phyloP scores from a whole-genome alignment of 2,797 vertebrate species.

The Eupleurogrammus muticus region DNA sequence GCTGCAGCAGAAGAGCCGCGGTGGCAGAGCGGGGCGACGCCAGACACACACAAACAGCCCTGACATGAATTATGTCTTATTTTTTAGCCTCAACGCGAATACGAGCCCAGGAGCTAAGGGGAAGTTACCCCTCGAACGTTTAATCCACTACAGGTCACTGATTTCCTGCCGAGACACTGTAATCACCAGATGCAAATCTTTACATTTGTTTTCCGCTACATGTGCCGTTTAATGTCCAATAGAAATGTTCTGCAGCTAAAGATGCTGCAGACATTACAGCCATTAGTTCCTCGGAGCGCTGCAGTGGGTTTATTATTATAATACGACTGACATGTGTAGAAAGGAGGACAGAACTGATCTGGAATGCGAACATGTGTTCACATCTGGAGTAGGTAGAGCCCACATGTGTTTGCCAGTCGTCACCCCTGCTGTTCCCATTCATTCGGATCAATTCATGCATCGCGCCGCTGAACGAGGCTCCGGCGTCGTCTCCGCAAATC shows the following conservation, averaged over 20 bases:
- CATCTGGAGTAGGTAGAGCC: no score
- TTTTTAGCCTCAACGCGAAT: slow-evolving; percentile 19
- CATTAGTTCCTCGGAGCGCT: background rate
- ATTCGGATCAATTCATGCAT: no score
- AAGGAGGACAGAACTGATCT: no score
- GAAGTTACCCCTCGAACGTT: slow-evolving; percentile 29
- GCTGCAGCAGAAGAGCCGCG: slow-evolving; percentile 33
- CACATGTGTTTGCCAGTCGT: no score
- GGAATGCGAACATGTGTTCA: no score
- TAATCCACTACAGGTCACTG: slow-evolving; percentile 63
- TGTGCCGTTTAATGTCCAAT: slow-evolving; percentile 7
- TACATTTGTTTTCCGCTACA: slow-evolving; percentile 48
- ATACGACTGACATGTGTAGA: no score
- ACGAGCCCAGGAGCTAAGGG: slow-evolving; percentile 54
- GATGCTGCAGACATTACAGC: background rate
- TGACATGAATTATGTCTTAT: slow-evolving; percentile 52
- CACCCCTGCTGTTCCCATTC: no score
- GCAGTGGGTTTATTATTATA: background rate
- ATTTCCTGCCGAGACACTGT: slow-evolving; percentile 25
- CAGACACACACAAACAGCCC: slow-evolving; percentile 28
- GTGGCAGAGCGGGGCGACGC: slow-evolving; percentile 52
- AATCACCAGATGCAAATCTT: slow-evolving; percentile 31
- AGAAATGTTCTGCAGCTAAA: background rate
- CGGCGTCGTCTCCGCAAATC: background rate
- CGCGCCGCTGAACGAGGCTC: no score